A percentile compares a stretch with the other conserved stretches of the same genome.
These are phyloP conservation scores for Phalera bucephala DNA, from an alignment of 2,888 invertebrate genomes.

Conservation along the genomic window DNA sequence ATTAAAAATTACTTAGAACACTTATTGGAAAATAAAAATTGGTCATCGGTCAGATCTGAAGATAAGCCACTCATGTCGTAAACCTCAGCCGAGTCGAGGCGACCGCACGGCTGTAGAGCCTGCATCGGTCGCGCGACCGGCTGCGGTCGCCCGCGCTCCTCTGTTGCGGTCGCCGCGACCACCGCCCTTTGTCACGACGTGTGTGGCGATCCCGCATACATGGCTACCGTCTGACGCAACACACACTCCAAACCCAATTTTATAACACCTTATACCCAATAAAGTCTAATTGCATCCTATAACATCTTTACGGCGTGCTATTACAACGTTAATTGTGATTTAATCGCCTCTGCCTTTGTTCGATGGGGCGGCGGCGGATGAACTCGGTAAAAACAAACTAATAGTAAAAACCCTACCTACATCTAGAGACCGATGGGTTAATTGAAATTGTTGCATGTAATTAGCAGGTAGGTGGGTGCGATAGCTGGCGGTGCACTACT, in stretches of 20 bases:
- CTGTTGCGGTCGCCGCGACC: conserved; percentile 48
- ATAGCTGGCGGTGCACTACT: conserved; percentile 70
- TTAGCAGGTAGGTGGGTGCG: conserved; percentile 69
- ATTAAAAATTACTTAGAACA: too few species aligned
- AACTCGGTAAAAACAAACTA: conserved; percentile 47
- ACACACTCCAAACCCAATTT: conserved; percentile 45
- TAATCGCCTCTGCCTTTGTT: conserved; percentile 42
- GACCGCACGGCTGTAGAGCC: conserved; percentile 46
- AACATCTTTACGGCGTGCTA: conserved; percentile 41
- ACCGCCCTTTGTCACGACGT: conserved; percentile 36
- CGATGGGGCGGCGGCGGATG: conserved; percentile 40
- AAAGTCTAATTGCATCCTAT: conserved; percentile 54
- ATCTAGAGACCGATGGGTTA: conserved; percentile 45
- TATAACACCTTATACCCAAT: conserved; percentile 52
- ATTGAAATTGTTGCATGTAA: conserved; percentile 76
- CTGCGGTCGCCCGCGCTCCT: conserved; percentile 41
- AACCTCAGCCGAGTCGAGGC: conserved; percentile 39
- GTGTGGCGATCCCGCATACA: conserved; percentile 48
- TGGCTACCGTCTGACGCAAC: conserved; percentile 26
- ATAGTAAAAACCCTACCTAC: conserved; percentile 33
- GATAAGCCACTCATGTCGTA: conserved; percentile 32
- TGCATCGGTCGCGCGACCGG: conserved; percentile 26
- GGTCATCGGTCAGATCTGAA: background rate
- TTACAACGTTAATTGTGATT: conserved; percentile 53
- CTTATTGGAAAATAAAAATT: too few species aligned